Conservation (phyloP, 1,140 invertebrate genomes). For the Schlechtendalia chinensis region DNA sequence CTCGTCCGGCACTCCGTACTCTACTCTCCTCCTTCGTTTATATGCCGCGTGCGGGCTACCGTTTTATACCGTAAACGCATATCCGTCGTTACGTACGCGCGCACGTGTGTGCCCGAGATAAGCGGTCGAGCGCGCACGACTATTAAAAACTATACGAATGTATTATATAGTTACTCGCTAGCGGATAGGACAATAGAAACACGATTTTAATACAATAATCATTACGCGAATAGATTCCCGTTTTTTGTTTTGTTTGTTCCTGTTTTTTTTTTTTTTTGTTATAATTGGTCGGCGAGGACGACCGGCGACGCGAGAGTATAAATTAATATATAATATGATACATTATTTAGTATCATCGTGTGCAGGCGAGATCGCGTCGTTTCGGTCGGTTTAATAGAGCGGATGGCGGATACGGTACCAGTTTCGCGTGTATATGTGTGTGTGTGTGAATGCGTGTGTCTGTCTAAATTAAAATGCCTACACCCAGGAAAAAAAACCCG, state of each 20-base stretch:
- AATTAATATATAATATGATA: too few relatives aligned
- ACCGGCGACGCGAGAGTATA: too few relatives aligned
- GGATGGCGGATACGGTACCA: not conserved
- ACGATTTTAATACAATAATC: not conserved
- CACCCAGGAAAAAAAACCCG: slow-evolving; percentile 7
- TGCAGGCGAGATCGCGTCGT: not conserved
- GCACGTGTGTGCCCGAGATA: too few relatives aligned
- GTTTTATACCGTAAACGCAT: not conserved
- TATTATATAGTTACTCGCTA: not conserved
- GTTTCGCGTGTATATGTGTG: too few relatives aligned
- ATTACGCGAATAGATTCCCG: not conserved
- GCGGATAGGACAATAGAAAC: not conserved
- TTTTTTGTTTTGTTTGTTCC: not conserved
- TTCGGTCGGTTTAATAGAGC: not conserved
- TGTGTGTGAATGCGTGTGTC: too few relatives aligned
- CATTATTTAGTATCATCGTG: too few relatives aligned
- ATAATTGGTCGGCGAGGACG: too few relatives aligned
- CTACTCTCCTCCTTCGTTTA: too few relatives aligned
- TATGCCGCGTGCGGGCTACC: not conserved
- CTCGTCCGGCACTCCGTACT: not conserved
- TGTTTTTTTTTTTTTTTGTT: too few relatives aligned
- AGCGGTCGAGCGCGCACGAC: too few relatives aligned
- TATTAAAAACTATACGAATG: too few relatives aligned
- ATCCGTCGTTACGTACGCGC: not conserved
- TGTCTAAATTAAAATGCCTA: too few relatives aligned